phyloP scores from a whole-genome alignment of 1,140 invertebrate species.

The Drosophila rufa region DNA sequence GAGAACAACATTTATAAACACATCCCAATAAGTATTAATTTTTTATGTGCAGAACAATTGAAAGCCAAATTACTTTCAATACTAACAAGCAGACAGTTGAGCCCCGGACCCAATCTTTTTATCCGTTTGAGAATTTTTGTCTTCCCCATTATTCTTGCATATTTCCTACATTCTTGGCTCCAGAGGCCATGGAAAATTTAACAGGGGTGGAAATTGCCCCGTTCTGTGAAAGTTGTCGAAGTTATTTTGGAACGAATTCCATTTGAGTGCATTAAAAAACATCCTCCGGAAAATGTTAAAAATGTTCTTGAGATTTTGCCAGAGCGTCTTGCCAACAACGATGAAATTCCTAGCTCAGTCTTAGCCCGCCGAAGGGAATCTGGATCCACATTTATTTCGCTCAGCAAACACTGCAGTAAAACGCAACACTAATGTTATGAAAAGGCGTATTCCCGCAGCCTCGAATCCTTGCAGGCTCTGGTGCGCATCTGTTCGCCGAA shows the following conservation, averaged over 20 bases:
- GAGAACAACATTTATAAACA: not conserved
- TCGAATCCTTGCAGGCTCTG: slow-evolving; percentile 32
- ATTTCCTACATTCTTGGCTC: slow-evolving; percentile 64
- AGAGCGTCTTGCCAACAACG: slow-evolving; percentile 68
- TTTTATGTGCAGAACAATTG: not conserved
- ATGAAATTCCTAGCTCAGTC: slow-evolving; percentile 70
- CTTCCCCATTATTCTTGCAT: slow-evolving; percentile 59
- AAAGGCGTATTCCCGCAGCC: slow-evolving; percentile 67
- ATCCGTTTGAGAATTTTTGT: slow-evolving; percentile 52
- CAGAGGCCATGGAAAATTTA: slow-evolving; percentile 31
- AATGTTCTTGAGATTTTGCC: slow-evolving; percentile 74
- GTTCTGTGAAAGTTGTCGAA: slow-evolving; percentile 59
- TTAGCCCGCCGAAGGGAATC: slow-evolving; percentile 64
- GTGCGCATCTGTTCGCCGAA: slow-evolving; percentile 62
- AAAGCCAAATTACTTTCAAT: slow-evolving; percentile 30
- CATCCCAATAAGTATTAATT: not conserved
- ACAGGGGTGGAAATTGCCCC: slow-evolving; percentile 32
- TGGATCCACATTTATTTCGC: slow-evolving; percentile 29
- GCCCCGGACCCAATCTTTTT: slow-evolving; percentile 34
- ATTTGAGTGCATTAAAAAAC: slow-evolving; percentile 77
- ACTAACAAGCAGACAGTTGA: slow-evolving; percentile 27
- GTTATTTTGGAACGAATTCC: slow-evolving; percentile 77
- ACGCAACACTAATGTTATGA: slow-evolving; percentile 42
- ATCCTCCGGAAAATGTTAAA: slow-evolving; percentile 67
- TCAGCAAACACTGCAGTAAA: slow-evolving; percentile 43